These are phyloP conservation scores for Polydrusus pterygomalis DNA, from an alignment of 2,888 invertebrate species.

Conservation along the genomic window DNA sequence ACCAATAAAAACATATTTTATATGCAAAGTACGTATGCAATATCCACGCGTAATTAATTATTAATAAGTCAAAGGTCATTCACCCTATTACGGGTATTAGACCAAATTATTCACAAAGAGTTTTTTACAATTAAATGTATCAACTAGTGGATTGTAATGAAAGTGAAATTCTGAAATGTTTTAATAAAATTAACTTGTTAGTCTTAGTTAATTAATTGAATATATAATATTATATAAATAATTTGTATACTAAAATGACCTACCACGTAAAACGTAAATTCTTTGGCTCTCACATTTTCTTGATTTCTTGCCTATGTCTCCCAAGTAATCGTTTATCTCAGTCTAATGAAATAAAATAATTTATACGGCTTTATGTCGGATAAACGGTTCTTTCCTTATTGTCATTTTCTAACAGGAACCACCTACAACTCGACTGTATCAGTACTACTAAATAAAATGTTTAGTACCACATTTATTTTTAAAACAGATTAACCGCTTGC, in stretches of 20 bases:
- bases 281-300: too few species aligned
- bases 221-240: too few species aligned
- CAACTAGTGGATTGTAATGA: neutral
- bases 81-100: slow-evolving; percentile 1
- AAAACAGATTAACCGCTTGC: neutral
- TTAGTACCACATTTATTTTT: neutral
- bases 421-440: neutral
- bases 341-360: neutral
- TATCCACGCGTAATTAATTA: slow-evolving; percentile 14
- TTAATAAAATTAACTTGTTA: neutral
- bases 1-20: neutral
- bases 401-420: slow-evolving; percentile 6
- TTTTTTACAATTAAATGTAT: slow-evolving; percentile 1
- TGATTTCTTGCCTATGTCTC: too few species aligned
- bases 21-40: neutral
- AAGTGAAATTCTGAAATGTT: neutral
- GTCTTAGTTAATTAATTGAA: neutral
- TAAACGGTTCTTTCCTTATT: slow-evolving; percentile 13
- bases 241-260: too few species aligned
- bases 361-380: neutral
- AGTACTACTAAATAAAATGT: neutral
- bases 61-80: slow-evolving; percentile 13
- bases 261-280: too few species aligned
- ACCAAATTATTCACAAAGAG: slow-evolving; percentile 7
- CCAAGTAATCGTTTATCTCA: too few species aligned